These are phyloP conservation scores for Onychostruthus taczanowskii DNA, from an alignment of 2,113 vertebrate genomes.

Conservation along the genomic window DNA sequence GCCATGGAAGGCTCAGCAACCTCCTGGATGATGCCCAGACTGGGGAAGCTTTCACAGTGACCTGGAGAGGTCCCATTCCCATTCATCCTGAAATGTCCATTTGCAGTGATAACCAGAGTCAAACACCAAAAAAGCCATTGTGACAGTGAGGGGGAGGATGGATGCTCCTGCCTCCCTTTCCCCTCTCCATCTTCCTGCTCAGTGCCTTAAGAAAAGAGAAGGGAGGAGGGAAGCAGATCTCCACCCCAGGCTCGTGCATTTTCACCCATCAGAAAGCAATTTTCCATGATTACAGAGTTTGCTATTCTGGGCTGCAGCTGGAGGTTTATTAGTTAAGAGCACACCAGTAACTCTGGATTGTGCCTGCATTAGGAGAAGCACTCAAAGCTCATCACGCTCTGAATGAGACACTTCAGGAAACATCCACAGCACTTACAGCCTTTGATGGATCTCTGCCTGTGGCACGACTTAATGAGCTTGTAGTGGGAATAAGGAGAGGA, in stretches of 20 bases:
- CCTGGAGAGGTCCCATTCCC: neutral
- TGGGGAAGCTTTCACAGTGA: neutral
- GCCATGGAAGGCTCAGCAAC: neutral
- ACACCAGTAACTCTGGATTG: neutral
- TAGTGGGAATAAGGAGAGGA: neutral
- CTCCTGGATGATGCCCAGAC: neutral
- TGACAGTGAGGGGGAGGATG: neutral
- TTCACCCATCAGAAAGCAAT: constrained; percentile 9
- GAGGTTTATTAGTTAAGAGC: constrained; percentile 14
- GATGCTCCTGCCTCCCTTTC: neutral
- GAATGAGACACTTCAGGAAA: constrained; percentile 24
- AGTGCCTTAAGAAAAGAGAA: neutral
- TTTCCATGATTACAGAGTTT: neutral
- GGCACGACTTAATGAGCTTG: neutral
- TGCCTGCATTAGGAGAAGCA: constrained; percentile 24
- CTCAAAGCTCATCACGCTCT: neutral
- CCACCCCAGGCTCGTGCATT: neutral
- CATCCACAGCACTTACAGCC: neutral
- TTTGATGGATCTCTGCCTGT: neutral
- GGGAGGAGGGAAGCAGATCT: neutral
- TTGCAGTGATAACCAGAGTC: neutral
- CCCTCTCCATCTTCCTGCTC: neutral
- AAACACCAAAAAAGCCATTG: rapidly evolving
- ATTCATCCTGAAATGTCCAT: neutral
- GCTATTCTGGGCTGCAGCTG: neutral